Evolutionary conservation across 2,888 invertebrate species (phyloP).

Genomic region (Drosophila birchii): DNA sequence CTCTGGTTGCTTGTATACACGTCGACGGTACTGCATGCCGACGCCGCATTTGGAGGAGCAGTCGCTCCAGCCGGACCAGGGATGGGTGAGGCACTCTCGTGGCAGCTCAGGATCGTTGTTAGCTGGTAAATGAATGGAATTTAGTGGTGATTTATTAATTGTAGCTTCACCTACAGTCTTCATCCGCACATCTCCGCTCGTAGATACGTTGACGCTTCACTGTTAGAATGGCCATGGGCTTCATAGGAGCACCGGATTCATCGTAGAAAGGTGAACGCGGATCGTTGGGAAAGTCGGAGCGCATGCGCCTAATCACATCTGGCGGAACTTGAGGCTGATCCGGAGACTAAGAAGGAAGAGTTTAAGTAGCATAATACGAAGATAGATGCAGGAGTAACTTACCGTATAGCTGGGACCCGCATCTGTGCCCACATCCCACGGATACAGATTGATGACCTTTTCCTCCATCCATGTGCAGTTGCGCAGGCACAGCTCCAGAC

Average conservation of each 20-base stretch:
- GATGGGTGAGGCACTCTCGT: conserved; percentile 83
- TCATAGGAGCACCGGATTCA: conserved; percentile 89
- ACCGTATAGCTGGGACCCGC: conserved; percentile 93
- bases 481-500: conserved; percentile 93
- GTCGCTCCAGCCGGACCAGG: conserved; percentile 86
- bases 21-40: conserved; percentile 82
- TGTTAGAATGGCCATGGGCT: conserved; percentile 94
- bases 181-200: conserved; percentile 90
- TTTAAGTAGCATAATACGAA: background rate
- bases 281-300: conserved; percentile 93
- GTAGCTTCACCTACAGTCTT: conserved; percentile 71
- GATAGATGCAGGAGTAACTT: conserved; percentile 3
- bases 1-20: conserved; percentile 82
- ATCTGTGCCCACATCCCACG: conserved; percentile 98
- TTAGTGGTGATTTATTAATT: too few species aligned
- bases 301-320: conserved; percentile 93
- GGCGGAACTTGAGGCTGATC: conserved; percentile 94
- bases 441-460: conserved; percentile 93
- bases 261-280: conserved; percentile 96
- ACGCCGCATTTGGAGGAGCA: conserved; percentile 86
- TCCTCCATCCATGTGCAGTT: conserved; percentile 96
- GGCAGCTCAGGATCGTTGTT: conserved; percentile 82
- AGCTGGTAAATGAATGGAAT: conserved; percentile 52
- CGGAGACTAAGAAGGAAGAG: conserved; percentile 86
- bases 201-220: conserved; percentile 92